phyloP scores from a whole-genome alignment of 2,888 invertebrate species.

The Lepidonotus clava region DNA sequence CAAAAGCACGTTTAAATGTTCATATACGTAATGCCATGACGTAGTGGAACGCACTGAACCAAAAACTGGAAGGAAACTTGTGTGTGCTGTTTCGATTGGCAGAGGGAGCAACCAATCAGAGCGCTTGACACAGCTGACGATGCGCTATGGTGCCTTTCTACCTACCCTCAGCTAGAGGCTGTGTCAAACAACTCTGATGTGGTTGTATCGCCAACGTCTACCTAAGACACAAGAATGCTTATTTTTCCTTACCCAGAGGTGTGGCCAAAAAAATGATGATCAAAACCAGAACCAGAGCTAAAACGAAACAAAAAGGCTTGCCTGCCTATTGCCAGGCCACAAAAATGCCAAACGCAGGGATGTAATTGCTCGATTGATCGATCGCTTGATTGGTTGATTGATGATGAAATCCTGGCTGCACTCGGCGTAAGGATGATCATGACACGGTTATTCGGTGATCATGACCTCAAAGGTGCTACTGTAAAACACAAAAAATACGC shows the following conservation, averaged over 20 bases:
- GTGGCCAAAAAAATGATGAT: constrained; percentile 10
- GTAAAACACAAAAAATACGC: background rate
- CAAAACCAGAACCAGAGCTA: background rate
- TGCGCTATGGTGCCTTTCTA: constrained; percentile 29
- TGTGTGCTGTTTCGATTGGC: background rate
- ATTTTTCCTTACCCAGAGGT: constrained; percentile 3
- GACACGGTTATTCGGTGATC: background rate
- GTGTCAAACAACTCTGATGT: background rate
- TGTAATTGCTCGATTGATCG: no score
- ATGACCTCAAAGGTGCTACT: constrained; percentile 36
- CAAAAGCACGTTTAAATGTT: background rate
- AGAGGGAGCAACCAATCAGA: constrained; percentile 17
- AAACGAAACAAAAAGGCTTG: constrained; percentile 30
- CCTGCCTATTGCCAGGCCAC: constrained; percentile 18
- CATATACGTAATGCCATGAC: background rate
- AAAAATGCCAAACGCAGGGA: constrained; percentile 44
- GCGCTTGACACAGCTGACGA: background rate
- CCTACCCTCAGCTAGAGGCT: background rate
- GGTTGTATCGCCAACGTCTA: background rate
- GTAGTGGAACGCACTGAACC: background rate
- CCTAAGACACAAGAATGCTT: background rate
- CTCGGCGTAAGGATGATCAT: background rate
- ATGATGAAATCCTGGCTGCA: constrained; percentile 28
- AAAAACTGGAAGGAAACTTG: background rate
- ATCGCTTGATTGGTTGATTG: no score